Conservation (phyloP, 2,797 vertebrate species). For the Gallinago solitaria region DNA sequence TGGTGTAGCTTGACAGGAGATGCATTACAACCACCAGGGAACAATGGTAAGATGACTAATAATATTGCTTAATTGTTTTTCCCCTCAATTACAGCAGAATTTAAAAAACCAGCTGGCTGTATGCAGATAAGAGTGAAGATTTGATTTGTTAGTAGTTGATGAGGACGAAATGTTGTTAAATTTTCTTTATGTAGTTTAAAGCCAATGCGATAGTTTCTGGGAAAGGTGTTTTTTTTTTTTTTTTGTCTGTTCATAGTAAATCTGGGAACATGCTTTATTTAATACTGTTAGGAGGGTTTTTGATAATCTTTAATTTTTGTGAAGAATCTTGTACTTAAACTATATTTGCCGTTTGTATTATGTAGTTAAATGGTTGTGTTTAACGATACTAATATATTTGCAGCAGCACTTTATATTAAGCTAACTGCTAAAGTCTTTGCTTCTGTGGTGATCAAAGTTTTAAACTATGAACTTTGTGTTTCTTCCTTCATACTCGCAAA, state of each 20-base stretch:
- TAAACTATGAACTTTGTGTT: neutral
- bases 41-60: constrained; percentile 84
- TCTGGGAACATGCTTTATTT: neutral
- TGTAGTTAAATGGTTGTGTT: neutral
- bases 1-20: constrained; percentile 94
- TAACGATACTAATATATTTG: neutral
- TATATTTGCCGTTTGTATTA: neutral
- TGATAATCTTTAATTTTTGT: neutral
- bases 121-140: constrained; percentile 40
- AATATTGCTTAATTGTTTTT: constrained; percentile 54
- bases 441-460: neutral
- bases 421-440: neutral
- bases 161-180: neutral
- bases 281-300: neutral
- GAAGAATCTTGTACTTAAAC: neutral
- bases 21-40: constrained; percentile 91
- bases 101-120: constrained; percentile 36
- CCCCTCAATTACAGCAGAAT: constrained; percentile 37
- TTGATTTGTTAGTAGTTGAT: constrained; percentile 3
- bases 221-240: neutral
- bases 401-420: neutral
- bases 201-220: neutral
- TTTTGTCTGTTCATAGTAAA: neutral
- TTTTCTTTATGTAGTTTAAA: neutral
- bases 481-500: neutral